Conservation (phyloP, 2,797 vertebrate species). For the Ctenopoma multispine region DNA sequence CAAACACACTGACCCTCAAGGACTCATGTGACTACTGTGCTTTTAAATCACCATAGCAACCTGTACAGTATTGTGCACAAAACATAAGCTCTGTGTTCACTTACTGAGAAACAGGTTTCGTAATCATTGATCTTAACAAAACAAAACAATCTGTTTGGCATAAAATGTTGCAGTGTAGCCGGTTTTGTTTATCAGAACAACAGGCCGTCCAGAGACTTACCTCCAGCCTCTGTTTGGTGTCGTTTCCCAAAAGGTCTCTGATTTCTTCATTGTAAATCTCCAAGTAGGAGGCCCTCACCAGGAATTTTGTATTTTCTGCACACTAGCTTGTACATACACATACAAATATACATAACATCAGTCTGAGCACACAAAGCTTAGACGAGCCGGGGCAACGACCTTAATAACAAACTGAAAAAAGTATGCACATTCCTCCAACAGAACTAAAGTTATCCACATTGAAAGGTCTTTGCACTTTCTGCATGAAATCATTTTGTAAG, state of each 20-base stretch:
- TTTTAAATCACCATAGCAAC: slow-evolving; percentile 52
- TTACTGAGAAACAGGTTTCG: slow-evolving; percentile 26
- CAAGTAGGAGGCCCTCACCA: slow-evolving; percentile 91
- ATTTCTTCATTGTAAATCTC: slow-evolving; percentile 94
- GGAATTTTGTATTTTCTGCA: slow-evolving; percentile 91
- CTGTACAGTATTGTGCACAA: slow-evolving; percentile 12
- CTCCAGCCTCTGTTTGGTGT: slow-evolving; percentile 92
- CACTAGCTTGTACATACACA: slow-evolving; percentile 80
- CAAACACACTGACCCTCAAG: slow-evolving; percentile 42
- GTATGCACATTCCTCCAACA: not conserved
- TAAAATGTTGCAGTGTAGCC: slow-evolving; percentile 1
- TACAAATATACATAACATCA: not conserved
- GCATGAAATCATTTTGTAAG: no score
- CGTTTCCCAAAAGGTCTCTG: slow-evolving; percentile 88
- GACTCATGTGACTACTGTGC: not conserved
- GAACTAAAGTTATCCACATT: not conserved
- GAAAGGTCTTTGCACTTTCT: not conserved
- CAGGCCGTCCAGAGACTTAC: slow-evolving; percentile 69
- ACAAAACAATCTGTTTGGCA: slow-evolving; percentile 8
- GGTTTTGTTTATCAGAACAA: slow-evolving; percentile 33
- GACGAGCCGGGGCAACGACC: slow-evolving; percentile 11
- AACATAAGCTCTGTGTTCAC: not conserved
- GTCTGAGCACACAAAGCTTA: not conserved
- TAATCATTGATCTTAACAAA: slow-evolving; percentile 7
- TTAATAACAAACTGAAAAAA: not conserved